phyloP scores from a whole-genome alignment of 2,888 invertebrate species.

The Euzetes globulus region DNA sequence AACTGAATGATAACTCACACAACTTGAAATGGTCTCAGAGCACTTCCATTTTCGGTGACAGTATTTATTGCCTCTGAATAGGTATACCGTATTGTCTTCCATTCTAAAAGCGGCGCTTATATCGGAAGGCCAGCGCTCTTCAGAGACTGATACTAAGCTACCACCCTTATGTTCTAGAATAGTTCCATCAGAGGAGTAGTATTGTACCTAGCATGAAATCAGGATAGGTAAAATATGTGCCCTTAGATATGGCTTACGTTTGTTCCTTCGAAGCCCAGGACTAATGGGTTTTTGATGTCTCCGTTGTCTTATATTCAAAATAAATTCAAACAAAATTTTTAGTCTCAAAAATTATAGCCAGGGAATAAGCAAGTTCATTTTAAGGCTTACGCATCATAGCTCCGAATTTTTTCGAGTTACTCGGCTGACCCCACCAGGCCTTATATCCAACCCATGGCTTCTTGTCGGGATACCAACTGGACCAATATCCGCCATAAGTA shows the following conservation, averaged over 20 bases:
- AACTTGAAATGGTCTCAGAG: background rate
- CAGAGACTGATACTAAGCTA: too few relatives aligned
- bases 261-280: background rate
- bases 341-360: background rate
- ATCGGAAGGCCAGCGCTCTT: background rate
- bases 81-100: constrained; percentile 13
- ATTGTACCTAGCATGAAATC: background rate
- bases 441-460: constrained; percentile 12
- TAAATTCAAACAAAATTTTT: background rate
- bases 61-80: background rate
- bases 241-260: background rate
- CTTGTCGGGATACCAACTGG: constrained; percentile 8
- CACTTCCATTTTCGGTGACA: background rate
- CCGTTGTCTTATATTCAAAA: background rate
- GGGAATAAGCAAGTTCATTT: background rate
- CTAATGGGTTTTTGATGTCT: background rate
- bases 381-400: constrained; percentile 3
- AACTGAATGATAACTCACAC: constrained; percentile 8
- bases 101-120: constrained; percentile 9
- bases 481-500: constrained; percentile 8
- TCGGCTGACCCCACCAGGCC: constrained; percentile 13
- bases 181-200: background rate
- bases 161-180: background rate
- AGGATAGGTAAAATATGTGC: background rate
- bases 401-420: background rate